phyloP scores from a whole-genome alignment of 2,888 invertebrate species.

The Ganaspis brasiliensis region DNA sequence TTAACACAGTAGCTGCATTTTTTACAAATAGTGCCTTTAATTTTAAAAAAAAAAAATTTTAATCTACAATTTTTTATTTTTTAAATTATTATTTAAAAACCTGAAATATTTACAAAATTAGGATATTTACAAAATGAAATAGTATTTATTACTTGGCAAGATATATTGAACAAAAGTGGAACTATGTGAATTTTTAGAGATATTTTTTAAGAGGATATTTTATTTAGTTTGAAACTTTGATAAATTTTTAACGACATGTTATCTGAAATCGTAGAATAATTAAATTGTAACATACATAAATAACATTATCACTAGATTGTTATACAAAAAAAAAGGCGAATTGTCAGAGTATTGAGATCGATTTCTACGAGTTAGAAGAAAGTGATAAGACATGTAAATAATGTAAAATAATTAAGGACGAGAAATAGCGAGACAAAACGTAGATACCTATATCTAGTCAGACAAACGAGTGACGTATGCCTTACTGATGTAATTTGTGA shows the following conservation, averaged over 20 bases:
- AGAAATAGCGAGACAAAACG: slow-evolving; percentile 9
- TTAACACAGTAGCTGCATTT: background rate
- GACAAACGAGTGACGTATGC: slow-evolving; percentile 53
- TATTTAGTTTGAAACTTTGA: background rate
- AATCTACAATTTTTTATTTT: too few relatives aligned
- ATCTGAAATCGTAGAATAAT: background rate
- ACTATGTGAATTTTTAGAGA: background rate
- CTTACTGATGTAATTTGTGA: slow-evolving; percentile 48
- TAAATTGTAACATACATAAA: background rate
- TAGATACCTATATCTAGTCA: slow-evolving; percentile 67
- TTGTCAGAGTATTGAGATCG: slow-evolving; percentile 41
- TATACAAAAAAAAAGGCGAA: background rate
- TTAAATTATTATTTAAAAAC: background rate
- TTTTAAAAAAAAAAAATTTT: too few relatives aligned
- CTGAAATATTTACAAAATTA: too few relatives aligned
- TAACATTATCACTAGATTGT: background rate
- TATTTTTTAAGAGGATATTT: background rate
- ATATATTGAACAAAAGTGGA: background rate
- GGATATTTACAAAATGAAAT: background rate
- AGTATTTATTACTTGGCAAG: slow-evolving; percentile 1
- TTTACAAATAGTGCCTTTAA: background rate
- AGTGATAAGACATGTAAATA: slow-evolving; percentile 34
- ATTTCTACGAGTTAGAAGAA: slow-evolving; percentile 28
- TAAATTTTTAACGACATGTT: background rate
- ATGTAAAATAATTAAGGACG: slow-evolving; percentile 40